Evolutionary conservation across 2,888 invertebrate genomes (phyloP), one percentile per base, ranked within the genome.

Genomic region (Mechanitis mazaeus): DNA sequence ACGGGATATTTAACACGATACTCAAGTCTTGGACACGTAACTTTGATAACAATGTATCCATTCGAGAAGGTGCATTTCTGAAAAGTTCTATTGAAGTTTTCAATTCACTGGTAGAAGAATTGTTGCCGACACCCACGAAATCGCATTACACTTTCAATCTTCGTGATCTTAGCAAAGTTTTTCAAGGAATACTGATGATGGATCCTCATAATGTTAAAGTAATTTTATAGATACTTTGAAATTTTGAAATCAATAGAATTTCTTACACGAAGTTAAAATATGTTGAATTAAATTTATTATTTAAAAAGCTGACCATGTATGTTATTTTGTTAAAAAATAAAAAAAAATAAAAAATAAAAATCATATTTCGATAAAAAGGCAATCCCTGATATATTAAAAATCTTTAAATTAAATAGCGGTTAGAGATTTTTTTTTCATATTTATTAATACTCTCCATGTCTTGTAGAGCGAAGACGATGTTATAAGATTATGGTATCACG

Each of bases 81-180:
- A 85, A 91, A 45, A 92, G 93, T 0, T 94, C 94, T 0, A 83
- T 95, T 65, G 89, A 91, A 2, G 91, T 96, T 9, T 96, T 94
- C 83, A 87, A 85, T 54, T 91, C 91, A 0, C 91, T 95, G 63
- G 90, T 93, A 46, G 86, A 88, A 6, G 94, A 95, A 72, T 87
- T 97, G 61, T 86, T 97, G 11, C 97, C 97, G 0, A 97, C 97
- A 0, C 97, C 97, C 0, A 92, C 95, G 33, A 97, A 97, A 80
- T 96, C 95, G 0, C 97, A 97, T 84, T 97, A 97, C 74, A 94
- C 96, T 0, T 97, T 97, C 83, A 97, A 97, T 84, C 80, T 97
- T 71, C 87, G 97, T 28, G 97, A 97, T 80, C 92, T 97, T 66
- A 94, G 96, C 62, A 93, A 96, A 72, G 95, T 97, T 28, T 95